Conservation (phyloP, 2,113 vertebrate genomes). For the Embiotoca jacksoni region DNA sequence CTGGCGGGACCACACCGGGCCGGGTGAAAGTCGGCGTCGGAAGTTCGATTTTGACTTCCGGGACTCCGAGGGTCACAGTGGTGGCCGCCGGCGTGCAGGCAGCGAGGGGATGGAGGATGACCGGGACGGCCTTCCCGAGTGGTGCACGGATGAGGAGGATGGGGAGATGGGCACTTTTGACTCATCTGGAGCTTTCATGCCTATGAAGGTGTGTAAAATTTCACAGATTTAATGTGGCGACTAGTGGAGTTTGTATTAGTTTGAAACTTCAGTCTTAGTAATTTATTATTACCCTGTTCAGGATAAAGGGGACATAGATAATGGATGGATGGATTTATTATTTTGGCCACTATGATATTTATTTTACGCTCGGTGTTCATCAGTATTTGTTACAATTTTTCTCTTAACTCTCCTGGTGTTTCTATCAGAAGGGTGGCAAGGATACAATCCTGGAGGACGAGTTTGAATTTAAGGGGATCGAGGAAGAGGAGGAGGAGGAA, state of each 20-base stretch:
- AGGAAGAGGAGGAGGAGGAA: slow-evolving; percentile 91
- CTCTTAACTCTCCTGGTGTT: background rate
- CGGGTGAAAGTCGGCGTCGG: slow-evolving; percentile 84
- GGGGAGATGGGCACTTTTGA: slow-evolving; percentile 95
- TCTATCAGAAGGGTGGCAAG: slow-evolving; percentile 88
- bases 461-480: slow-evolving; percentile 90
- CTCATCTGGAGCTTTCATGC: slow-evolving; percentile 92
- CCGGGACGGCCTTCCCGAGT: slow-evolving; percentile 91
- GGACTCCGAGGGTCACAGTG: slow-evolving; percentile 81
- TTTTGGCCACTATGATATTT: background rate
- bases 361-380: no score
- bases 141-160: slow-evolving; percentile 93
- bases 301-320: no score
- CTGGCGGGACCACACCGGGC: slow-evolving; percentile 89
- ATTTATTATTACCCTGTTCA: no score
- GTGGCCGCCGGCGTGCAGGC: slow-evolving; percentile 80
- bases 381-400: background rate
- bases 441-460: slow-evolving; percentile 90
- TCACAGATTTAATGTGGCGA: background rate
- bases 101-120: slow-evolving; percentile 90
- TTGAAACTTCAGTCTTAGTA: no score
- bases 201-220: slow-evolving; percentile 85
- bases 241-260: no score
- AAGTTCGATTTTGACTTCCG: slow-evolving; percentile 94
- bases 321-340: no score